Evolutionary conservation across 2,888 invertebrate genomes (phyloP), one percentile per base, ranked within the genome.

Genomic region (Agrilus biguttatus): DNA sequence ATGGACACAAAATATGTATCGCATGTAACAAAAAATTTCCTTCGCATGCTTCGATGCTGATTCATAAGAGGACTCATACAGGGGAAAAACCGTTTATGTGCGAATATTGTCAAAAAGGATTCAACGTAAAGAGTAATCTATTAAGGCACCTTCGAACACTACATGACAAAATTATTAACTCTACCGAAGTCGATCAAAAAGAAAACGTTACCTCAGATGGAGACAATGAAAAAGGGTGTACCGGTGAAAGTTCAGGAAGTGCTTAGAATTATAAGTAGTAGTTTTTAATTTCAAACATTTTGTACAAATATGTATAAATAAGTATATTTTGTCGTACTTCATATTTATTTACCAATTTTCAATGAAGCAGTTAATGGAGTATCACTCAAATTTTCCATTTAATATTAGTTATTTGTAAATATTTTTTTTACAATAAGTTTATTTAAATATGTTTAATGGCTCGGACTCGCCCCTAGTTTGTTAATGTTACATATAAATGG

Each of bases 71-170:
- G 55, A 82, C 81, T 32, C 83, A 84, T 56, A 82, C 83, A 52
- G 77, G 77, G 14, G 83, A 83, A 62, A 74, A 77, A 42, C 83
- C 83, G 13, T 83, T 80, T 64, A 72, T 77, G 39, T 84, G 83
- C 66, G 78, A 79, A 14, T 72, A 77, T 39, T 83, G 83, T 69
- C 77, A 78, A 66, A 83, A 83, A 60, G 82, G 80, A 3, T 83
- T 83, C 66, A 83, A 83, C 64, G 83, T 83, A 49, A 83, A 83
- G 61, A 83, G 83, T 48, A 83, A 83, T 64, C 65, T 83, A 47
- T 61, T 83, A 49, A 74, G 83, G 49, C 83, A 84, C 60, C 63
- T 83, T 60, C 73, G 83, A 61, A 83, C 83, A 32, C 63, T 83
- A 48, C 83, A 83, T 67, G 81, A 82, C 63, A 79, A 79, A 63